Evolutionary conservation across 2,113 vertebrate species (phyloP).

Genomic region (Acrocephalus arundinaceus): DNA sequence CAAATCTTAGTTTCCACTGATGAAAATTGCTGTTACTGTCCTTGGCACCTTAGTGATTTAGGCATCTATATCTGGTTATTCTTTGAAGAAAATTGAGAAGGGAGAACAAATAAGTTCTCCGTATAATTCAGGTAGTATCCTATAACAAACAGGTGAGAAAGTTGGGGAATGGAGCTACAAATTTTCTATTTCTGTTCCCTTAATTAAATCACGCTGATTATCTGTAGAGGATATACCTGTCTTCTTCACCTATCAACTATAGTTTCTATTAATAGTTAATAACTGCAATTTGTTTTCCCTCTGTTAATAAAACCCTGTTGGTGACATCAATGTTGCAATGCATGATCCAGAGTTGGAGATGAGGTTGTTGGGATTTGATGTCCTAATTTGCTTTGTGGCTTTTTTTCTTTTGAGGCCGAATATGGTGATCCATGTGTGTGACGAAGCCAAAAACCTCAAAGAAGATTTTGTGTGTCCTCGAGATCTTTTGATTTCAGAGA

Average conservation of each 20-base stretch:
- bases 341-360: neutral
- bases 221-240: neutral
- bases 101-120: neutral
- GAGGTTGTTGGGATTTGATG: neutral
- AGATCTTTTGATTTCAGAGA: slow-evolving; percentile 92
- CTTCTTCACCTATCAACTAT: neutral
- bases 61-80: neutral
- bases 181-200: neutral
- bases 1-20: neutral
- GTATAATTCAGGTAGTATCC: neutral
- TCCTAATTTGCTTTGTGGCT: slow-evolving; percentile 37
- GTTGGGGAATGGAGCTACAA: neutral
- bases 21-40: neutral
- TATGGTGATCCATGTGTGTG: slow-evolving; percentile 98
- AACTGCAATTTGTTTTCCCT: neutral
- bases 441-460: slow-evolving; percentile 95
- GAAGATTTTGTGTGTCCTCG: slow-evolving; percentile 96
- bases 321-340: neutral
- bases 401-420: slow-evolving; percentile 80
- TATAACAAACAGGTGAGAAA: neutral
- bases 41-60: neutral
- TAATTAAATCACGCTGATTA: neutral
- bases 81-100: neutral
- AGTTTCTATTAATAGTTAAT: neutral
- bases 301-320: neutral